Evolutionary conservation across 2,888 invertebrate genomes (phyloP), one percentile per base, ranked within the genome.

Genomic region (Synanthedon tipuliformis): DNA sequence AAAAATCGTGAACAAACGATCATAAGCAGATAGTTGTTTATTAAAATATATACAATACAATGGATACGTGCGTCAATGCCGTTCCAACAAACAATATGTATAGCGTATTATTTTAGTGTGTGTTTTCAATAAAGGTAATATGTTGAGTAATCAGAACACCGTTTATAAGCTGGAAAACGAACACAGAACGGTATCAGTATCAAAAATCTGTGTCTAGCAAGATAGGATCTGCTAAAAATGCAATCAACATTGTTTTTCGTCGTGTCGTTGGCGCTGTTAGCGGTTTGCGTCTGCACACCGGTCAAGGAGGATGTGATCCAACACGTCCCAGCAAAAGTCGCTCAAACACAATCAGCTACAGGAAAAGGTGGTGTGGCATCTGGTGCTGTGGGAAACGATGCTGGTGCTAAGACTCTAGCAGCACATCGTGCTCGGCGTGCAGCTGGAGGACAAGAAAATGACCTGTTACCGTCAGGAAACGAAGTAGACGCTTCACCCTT

Each of bases 271-370:
- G 81, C 78, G 78, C 70, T 84, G 73, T 66, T 83, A 58, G 83
- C 74, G 62, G 70, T 63, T 51, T 86, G 80, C 84, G 73, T 63
- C 1, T 76, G 81, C 83, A 83, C 85, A n/a, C 50, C 50, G 55
- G 64, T 57, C 57, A 74, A 63, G 54, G 69, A 69, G 66, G 80
- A 81, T 58, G 81, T 78, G 75, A 84, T 86, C 69, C 77, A 85
- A 67, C 79, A 75, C 69, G 83, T 86, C 59, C 82, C 81, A 40
- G 68, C 63, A 80, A 86, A 79, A 65, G 69, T 57, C 62, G 80
- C 69, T 62, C 71, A 61, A 83, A 87, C 71, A 86, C 87, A 75
- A 68, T 85, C 77, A 84, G 80, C 64, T 86, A 86, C 70, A 71
- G 80, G 68, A 76, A 77, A 66, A 74, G 73, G 69, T 69, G 78